Percentiles rank a stretch among this genome's conserved stretches.
Evolutionary conservation across 1,140 invertebrate genomes (phyloP).

Genomic region (Mamestra configurata): DNA sequence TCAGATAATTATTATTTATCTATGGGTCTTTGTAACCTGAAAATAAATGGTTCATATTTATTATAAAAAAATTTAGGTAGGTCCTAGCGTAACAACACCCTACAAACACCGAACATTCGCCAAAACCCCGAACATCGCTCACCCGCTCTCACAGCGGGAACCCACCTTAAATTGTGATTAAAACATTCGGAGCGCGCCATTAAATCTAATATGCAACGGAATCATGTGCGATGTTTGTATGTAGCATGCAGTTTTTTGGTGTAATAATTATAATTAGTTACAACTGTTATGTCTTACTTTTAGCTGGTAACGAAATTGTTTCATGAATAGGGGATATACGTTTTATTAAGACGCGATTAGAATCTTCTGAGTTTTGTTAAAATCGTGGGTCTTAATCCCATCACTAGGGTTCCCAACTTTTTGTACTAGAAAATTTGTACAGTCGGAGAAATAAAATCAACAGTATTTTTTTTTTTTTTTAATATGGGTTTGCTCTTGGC

Average conservation of each 20-base stretch:
- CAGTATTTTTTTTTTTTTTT: too few relatives aligned
- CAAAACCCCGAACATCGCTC: neutral
- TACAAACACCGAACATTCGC: neutral
- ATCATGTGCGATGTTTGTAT: slow-evolving; percentile 66
- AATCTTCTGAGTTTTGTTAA: too few relatives aligned
- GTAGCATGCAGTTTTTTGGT: slow-evolving; percentile 63
- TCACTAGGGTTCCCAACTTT: too few relatives aligned
- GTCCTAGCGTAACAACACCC: too few relatives aligned
- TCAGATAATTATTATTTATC: too few relatives aligned
- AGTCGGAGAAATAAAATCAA: too few relatives aligned
- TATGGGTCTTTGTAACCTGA: too few relatives aligned
- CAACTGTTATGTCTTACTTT: slow-evolving; percentile 35
- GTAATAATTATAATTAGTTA: slow-evolving; percentile 69
- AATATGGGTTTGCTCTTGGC: too few relatives aligned
- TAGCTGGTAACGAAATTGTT: neutral
- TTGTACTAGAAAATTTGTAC: too few relatives aligned
- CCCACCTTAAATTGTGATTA: slow-evolving; percentile 65
- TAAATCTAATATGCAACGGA: slow-evolving; percentile 78
- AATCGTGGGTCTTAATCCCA: too few relatives aligned
- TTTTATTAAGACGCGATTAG: neutral
- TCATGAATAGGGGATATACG: neutral
- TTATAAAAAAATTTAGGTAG: too few relatives aligned
- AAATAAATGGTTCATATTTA: too few relatives aligned
- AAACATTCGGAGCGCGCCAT: slow-evolving; percentile 71
- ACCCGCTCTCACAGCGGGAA: slow-evolving; percentile 19